A percentile compares a stretch with the other conserved stretches of the same genome.
Evolutionary conservation across 2,797 vertebrate species (phyloP).

Genomic region (Capromys pilorides): DNA sequence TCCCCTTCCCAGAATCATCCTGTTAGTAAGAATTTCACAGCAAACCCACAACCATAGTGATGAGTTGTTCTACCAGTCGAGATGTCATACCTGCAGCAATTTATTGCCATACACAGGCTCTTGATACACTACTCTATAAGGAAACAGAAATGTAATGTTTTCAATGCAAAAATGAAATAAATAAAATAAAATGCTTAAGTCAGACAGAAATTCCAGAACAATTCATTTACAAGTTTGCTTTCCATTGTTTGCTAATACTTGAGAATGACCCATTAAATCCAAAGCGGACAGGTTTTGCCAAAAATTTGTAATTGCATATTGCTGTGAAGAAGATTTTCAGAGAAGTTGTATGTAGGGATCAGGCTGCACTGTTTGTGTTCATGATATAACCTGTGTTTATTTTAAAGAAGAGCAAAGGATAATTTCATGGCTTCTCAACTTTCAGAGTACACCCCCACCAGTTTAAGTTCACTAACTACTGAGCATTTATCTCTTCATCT

Average conservation of each 20-base stretch:
- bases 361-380: background rate
- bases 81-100: constrained; percentile 81
- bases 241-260: background rate
- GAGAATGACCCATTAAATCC: constrained; percentile 9
- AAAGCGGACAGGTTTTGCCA: background rate
- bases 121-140: constrained; percentile 86
- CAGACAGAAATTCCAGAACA: constrained; percentile 76
- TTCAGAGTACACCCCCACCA: background rate
- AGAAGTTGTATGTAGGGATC: background rate
- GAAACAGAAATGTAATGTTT: constrained; percentile 85
- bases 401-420: constrained; percentile 54
- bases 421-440: constrained; percentile 69
- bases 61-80: constrained; percentile 71
- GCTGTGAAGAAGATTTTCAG: background rate
- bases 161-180: constrained; percentile 82
- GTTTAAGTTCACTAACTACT: background rate
- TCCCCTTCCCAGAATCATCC: constrained; percentile 38
- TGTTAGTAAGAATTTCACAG: constrained; percentile 78
- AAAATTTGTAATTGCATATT: background rate
- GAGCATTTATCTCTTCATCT: background rate
- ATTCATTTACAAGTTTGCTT: constrained; percentile 79
- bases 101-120: constrained; percentile 86
- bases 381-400: constrained; percentile 7
- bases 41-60: constrained; percentile 75
- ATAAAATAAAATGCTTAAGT: constrained; percentile 79